Evolutionary conservation across 2,113 vertebrate genomes (phyloP), one percentile per base, ranked within the genome.

Genomic region (Xenopus borealis): DNA sequence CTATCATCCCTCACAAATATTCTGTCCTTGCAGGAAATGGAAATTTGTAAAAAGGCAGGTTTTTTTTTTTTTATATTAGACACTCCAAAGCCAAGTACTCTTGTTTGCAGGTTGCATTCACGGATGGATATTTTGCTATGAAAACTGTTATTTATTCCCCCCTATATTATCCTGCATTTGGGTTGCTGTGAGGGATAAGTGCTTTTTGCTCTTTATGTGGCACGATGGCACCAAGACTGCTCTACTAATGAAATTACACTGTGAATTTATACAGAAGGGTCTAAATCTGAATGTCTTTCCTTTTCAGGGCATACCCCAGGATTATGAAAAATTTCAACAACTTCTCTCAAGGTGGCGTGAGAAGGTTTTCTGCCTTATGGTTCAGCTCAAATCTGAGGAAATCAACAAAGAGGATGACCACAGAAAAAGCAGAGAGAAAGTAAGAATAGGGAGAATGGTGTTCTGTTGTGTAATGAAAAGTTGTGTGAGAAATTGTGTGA

Each of bases 331-430:
- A 77, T 75, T 62, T 63, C 83, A 73, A 67, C 58, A 59, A 0
- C 57, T 90, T 62, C 72, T 90, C 61, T 80, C 62, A 1, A 7
- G 79, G 10, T 90, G 88, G 88, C 82, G 87, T 45, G 86, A 90
- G 72, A 90, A 89, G 70, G 87, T 90, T n/a, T 90, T 86, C 57
- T 65, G 79, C 12, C 82, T 90, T 12, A 79, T 88, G 85, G 87
- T 90, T 17, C 88, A 89, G 81, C 82, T 89, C 5, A 88, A 85
- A 71, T 73, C 84, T 8, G 86, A 90, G 75, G 84, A 90, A 16
- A 79, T 90, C 61, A 72, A 82, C 58, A 84, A 88, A 18, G 66
- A 69, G 13, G 64, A 72, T 0, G 20, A 46, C 1, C 17, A 50
- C 33, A 45, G 70, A 14, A 59, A 18, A 47, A 81, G 85, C 61